Evolutionary conservation across 1,140 invertebrate genomes (phyloP).

Genomic region (Sogatella furcifera): DNA sequence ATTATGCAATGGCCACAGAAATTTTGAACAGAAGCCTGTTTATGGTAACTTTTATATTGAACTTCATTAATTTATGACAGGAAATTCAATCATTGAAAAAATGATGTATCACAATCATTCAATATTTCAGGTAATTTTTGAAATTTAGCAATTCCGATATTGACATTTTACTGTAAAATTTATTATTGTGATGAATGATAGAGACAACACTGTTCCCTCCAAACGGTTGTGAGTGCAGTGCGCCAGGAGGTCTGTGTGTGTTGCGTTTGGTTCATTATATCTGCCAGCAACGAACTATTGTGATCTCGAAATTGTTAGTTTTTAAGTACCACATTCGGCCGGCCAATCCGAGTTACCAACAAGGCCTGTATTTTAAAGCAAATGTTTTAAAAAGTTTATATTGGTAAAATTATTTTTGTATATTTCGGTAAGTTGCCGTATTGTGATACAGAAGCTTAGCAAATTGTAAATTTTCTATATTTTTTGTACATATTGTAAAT

Average conservation of each 20-base stretch:
- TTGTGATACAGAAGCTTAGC: not conserved
- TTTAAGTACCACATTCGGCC: not conserved
- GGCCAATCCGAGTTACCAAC: conserved; percentile 5
- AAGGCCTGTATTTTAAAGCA: conserved; percentile 1
- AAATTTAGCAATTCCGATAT: too few relatives aligned
- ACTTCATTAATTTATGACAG: too few relatives aligned
- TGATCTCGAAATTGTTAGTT: conserved; percentile 7
- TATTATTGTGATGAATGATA: too few relatives aligned
- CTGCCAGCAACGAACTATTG: conserved; percentile 2
- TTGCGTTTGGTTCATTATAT: not conserved
- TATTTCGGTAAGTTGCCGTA: conserved; percentile 2
- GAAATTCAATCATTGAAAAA: too few relatives aligned
- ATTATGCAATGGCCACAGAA: too few relatives aligned
- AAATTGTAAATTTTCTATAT: conserved; percentile 8
- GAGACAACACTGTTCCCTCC: too few relatives aligned
- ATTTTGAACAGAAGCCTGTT: too few relatives aligned
- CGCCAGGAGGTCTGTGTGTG: not conserved
- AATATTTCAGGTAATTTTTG: too few relatives aligned
- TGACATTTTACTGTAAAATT: too few relatives aligned
- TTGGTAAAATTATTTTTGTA: conserved; percentile 6
- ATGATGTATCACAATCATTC: too few relatives aligned
- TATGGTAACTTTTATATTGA: too few relatives aligned
- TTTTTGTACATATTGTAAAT: not conserved
- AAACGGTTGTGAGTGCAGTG: not conserved
- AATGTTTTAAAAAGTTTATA: not conserved